These are phyloP conservation scores for Kobus ellipsiprymnus DNA, from an alignment of 2,113 vertebrate genomes.

Conservation along the genomic window DNA sequence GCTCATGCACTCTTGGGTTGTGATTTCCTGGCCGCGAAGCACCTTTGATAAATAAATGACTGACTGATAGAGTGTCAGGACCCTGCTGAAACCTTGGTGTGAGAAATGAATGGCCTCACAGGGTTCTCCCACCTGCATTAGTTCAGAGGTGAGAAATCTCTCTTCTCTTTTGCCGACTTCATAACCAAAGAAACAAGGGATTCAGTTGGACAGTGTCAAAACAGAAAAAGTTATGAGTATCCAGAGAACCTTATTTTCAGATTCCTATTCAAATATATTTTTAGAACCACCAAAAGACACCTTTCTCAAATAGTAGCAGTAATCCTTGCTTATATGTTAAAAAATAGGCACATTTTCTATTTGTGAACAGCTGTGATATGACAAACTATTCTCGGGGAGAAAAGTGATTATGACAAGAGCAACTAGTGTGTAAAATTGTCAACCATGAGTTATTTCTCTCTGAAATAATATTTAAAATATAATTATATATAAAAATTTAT, in stretches of 20 bases:
- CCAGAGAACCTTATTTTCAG: not conserved
- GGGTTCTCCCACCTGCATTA: not conserved
- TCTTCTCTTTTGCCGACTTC: not conserved
- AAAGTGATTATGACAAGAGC: not conserved
- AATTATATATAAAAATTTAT: too few relatives aligned
- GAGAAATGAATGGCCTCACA: not conserved
- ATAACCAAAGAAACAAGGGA: not conserved
- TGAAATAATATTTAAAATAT: not conserved
- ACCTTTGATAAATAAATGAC: not conserved
- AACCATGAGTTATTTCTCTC: not conserved
- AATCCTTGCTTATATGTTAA: not conserved
- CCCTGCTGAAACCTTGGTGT: not conserved
- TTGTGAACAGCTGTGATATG: not conserved
- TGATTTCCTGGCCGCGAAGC: not conserved
- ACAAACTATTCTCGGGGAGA: not conserved
- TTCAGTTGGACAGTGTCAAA: not conserved
- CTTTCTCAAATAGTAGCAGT: not conserved
- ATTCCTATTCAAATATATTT: slow-evolving; percentile 6
- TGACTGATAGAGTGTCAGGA: not conserved
- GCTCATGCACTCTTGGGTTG: not conserved
- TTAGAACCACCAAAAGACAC: not conserved
- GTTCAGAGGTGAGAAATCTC: not conserved
- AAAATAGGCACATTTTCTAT: not conserved
- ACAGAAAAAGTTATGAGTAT: not conserved
- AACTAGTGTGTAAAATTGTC: not conserved